Evolutionary conservation across 2,888 invertebrate species (phyloP).

Genomic region (Thymelicus lineola): DNA sequence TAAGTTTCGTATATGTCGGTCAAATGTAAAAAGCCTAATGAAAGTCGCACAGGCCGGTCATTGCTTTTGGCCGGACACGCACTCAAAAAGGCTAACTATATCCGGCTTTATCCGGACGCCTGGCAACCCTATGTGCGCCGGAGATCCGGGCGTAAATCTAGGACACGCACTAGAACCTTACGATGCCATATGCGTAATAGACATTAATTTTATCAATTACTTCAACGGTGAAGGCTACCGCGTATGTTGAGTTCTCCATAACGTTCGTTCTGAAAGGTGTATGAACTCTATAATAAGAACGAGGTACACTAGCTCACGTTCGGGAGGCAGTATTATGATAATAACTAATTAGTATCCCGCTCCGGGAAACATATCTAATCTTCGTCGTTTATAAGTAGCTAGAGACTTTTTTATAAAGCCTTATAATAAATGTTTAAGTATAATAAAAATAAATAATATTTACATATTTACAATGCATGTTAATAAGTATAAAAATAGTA

Average conservation of each 20-base stretch:
- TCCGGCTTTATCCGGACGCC: no score
- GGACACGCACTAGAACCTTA: not conserved
- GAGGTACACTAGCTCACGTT: not conserved
- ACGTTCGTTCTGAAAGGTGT: not conserved
- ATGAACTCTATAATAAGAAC: constrained; percentile 1
- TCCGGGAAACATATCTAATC: no score
- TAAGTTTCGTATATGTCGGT: no score
- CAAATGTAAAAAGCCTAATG: no score
- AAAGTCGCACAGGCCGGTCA: no score
- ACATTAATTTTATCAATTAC: constrained; percentile 4
- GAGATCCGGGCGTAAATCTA: not conserved
- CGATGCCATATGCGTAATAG: not conserved
- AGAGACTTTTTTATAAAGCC: no score
- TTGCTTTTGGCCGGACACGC: no score
- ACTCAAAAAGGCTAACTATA: no score
- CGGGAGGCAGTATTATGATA: not conserved
- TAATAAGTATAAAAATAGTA: no score
- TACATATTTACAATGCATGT: no score
- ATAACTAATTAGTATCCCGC: no score
- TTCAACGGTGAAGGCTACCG: not conserved
- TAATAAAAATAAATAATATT: not conserved
- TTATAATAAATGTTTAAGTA: not conserved
- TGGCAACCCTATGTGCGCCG: not conserved
- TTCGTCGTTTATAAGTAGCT: no score
- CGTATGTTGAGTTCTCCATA: not conserved